These are phyloP conservation scores for Ormyrus thymus DNA, from an alignment of 2,888 invertebrate genomes.

Conservation along the genomic window DNA sequence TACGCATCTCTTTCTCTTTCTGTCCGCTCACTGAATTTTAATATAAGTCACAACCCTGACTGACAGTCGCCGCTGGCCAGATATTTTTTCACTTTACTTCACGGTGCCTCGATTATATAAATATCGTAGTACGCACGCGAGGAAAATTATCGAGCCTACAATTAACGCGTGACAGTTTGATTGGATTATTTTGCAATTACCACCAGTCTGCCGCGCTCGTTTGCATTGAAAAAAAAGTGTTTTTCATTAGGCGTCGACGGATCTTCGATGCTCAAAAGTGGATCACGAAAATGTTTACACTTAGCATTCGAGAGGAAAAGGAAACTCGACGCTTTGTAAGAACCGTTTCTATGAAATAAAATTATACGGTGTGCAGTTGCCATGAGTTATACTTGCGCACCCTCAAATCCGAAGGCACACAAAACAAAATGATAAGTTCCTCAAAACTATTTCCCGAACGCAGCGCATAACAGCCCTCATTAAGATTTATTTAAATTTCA, in stretches of 20 bases:
- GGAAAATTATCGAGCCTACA: conserved; percentile 14
- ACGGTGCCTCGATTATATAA: conserved; percentile 24
- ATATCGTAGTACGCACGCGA: conserved; percentile 13
- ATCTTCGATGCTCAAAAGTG: too few species aligned
- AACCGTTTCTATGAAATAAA: too few species aligned
- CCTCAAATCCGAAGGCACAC: too few species aligned
- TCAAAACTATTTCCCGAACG: background rate
- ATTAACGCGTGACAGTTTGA: conserved; percentile 25
- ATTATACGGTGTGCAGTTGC: too few species aligned
- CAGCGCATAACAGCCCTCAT: background rate
- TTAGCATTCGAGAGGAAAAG: too few species aligned
- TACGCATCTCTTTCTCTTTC: background rate
- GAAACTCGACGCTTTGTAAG: too few species aligned
- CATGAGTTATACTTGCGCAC: too few species aligned
- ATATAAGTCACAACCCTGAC: conserved; percentile 28
- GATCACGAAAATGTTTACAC: too few species aligned
- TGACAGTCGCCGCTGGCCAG: conserved; percentile 28
- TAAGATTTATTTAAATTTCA: conserved; percentile 19
- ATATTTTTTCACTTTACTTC: conserved; percentile 3
- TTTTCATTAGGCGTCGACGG: background rate
- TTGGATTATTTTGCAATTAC: conserved; percentile 38
- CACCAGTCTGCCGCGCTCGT: background rate
- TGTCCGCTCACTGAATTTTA: background rate
- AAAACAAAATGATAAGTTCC: too few species aligned
- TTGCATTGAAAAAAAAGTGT: background rate